Conservation (phyloP, 2,797 vertebrate genomes). For the Anguilla megastoma region DNA sequence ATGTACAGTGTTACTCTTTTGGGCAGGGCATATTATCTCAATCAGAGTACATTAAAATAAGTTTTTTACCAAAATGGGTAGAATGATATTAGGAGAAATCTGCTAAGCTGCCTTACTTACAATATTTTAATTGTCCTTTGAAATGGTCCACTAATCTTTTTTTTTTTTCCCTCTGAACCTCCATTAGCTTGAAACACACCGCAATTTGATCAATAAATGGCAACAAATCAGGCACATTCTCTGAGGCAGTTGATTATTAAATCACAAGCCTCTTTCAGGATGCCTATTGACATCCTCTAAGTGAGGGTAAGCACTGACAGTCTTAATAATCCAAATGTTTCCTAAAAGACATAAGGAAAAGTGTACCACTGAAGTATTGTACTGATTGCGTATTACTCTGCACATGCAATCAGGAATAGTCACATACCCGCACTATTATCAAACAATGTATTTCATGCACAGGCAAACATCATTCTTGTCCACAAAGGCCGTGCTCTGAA, state of each 20-base stretch:
- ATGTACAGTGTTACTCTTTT: background rate
- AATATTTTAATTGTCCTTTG: conserved; percentile 27
- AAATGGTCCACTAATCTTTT: conserved; percentile 15
- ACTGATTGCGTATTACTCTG: background rate
- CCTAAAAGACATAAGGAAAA: background rate
- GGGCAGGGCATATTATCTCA: background rate
- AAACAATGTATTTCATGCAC: background rate
- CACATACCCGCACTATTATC: background rate
- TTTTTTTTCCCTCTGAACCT: conserved; percentile 19
- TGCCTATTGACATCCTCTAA: background rate
- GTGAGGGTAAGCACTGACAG: background rate
- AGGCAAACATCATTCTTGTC: background rate
- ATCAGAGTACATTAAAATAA: background rate
- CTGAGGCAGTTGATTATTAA: background rate
- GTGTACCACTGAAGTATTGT: background rate
- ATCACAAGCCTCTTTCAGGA: background rate
- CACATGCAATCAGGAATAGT: background rate
- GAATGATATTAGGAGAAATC: background rate
- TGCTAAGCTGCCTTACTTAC: background rate
- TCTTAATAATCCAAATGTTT: background rate
- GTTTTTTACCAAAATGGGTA: conserved; percentile 17
- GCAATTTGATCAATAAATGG: conserved; percentile 51
- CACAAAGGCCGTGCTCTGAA: background rate
- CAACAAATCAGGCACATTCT: conserved; percentile 46
- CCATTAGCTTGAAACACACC: conserved; percentile 36